phyloP scores from a whole-genome alignment of 2,888 invertebrate species.

The Drosophila diplacantha region DNA sequence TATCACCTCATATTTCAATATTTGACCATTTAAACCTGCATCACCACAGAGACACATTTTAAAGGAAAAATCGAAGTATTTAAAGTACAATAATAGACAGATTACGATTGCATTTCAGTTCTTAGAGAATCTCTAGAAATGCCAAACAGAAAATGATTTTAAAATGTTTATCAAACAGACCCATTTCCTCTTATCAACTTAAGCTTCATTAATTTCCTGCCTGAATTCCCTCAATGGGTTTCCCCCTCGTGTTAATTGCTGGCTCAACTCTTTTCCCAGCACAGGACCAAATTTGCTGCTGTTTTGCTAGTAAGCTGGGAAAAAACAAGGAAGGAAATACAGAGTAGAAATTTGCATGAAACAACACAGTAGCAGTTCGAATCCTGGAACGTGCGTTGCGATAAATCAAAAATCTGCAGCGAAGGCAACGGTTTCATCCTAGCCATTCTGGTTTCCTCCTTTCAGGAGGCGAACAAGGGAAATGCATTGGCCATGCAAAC shows the following conservation, averaged over 20 bases:
- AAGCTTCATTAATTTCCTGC: slow-evolving; percentile 17
- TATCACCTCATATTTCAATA: neutral
- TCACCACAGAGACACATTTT: neutral
- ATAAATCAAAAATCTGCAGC: slow-evolving; percentile 64
- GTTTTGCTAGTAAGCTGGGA: slow-evolving; percentile 18
- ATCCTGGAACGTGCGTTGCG: slow-evolving; percentile 26
- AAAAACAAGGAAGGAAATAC: neutral
- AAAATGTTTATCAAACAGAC: neutral
- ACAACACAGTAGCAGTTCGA: slow-evolving; percentile 21
- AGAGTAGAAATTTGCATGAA: slow-evolving; percentile 27
- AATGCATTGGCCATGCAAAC: slow-evolving; percentile 38
- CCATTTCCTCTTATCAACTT: neutral
- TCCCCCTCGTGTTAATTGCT: slow-evolving; percentile 25
- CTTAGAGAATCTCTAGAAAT: neutral
- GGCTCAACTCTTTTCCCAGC: slow-evolving; percentile 1
- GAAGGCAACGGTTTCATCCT: slow-evolving; percentile 37
- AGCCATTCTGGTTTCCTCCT: slow-evolving; percentile 7
- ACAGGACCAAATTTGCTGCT: slow-evolving; percentile 19
- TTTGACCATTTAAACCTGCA: neutral
- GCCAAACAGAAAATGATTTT: no score
- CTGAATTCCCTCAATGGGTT: slow-evolving; percentile 13
- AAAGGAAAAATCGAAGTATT: neutral
- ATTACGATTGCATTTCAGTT: neutral
- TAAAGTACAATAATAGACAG: neutral
- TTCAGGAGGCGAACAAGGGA: slow-evolving; percentile 23